phyloP scores from a whole-genome alignment of 2,797 vertebrate genomes.

The Phylloscopus collybita region DNA sequence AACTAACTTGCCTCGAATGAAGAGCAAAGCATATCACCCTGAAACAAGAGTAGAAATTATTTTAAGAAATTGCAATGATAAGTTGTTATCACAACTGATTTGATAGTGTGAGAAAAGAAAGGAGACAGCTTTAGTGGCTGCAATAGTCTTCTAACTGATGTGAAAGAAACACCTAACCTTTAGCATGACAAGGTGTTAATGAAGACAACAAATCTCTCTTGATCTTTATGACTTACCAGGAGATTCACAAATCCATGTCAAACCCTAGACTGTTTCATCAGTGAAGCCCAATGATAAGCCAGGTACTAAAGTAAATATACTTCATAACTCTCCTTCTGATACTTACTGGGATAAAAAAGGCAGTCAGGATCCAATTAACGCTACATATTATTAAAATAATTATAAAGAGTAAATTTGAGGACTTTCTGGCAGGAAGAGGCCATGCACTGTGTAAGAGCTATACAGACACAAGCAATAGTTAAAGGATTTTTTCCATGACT shows the following conservation, averaged over 20 bases:
- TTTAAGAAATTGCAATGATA: neutral
- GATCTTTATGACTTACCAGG: neutral
- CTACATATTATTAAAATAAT: neutral
- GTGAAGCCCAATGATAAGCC: neutral
- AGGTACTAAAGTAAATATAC: neutral
- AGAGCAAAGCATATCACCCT: neutral
- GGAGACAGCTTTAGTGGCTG: neutral
- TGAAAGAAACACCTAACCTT: neutral
- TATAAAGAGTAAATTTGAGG: neutral
- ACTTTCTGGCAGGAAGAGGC: neutral
- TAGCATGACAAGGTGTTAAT: neutral
- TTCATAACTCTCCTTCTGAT: neutral
- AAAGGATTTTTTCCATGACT: neutral
- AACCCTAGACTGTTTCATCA: neutral
- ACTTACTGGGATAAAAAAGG: neutral
- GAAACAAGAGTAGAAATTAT: neutral
- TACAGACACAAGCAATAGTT: neutral
- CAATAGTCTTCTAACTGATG: neutral
- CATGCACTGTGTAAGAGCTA: neutral
- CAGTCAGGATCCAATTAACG: neutral
- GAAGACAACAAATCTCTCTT: constrained; percentile 24
- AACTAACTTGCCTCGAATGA: neutral
- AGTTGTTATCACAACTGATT: neutral
- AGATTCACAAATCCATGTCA: neutral
- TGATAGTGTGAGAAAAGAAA: neutral